Evolutionary conservation across 2,113 vertebrate genomes (phyloP).

Genomic region (Nothocercus nigrocapillus): DNA sequence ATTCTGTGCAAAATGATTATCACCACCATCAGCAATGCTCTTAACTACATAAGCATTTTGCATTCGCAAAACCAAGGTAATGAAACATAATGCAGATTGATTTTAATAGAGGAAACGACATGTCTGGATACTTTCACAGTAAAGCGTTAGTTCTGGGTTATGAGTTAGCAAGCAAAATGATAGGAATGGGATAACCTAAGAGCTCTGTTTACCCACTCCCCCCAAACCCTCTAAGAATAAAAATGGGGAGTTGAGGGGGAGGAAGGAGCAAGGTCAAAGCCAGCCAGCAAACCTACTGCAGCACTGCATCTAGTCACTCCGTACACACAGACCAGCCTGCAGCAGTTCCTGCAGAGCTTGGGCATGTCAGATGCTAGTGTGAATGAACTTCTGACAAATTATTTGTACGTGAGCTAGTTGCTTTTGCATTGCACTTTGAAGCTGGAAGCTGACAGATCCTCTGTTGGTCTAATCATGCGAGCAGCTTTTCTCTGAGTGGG

Average conservation of each 20-base stretch:
- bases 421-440: neutral
- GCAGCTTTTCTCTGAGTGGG: neutral
- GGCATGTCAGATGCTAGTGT: neutral
- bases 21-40: neutral
- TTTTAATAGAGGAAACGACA: neutral
- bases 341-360: neutral
- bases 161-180: neutral
- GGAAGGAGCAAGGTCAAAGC: neutral
- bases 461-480: neutral
- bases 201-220: neutral
- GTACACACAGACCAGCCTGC: neutral
- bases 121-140: neutral
- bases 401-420: neutral
- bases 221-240: neutral
- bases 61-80: conserved; percentile 11
- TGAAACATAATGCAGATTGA: conserved; percentile 26
- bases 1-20: conserved; percentile 38
- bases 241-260: neutral
- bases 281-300: neutral
- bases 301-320: neutral
- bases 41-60: neutral
- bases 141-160: neutral
- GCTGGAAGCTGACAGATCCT: neutral
- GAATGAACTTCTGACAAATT: neutral
- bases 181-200: neutral